Evolutionary conservation across 2,888 invertebrate species (phyloP).

Genomic region (Chorisops tibialis): DNA sequence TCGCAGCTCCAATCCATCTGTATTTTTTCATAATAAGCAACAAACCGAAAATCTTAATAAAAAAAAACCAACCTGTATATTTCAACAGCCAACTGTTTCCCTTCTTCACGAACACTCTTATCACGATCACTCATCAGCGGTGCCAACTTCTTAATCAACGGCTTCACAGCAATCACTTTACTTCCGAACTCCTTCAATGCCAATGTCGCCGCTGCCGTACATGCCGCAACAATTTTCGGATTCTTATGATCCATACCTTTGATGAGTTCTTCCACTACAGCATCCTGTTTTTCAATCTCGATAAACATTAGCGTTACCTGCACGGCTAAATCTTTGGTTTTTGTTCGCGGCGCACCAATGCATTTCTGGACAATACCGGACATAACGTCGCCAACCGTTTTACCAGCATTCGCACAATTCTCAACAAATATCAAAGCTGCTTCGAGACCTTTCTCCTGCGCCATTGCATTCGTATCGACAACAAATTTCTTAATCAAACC

Average conservation of each 20-base stretch:
- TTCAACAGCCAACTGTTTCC: conserved; percentile 86
- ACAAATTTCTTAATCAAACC: conserved; percentile 94
- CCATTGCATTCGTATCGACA: conserved; percentile 87
- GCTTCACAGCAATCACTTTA: conserved; percentile 85
- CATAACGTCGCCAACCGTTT: conserved; percentile 86
- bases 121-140: conserved; percentile 85
- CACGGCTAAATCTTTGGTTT: conserved; percentile 85
- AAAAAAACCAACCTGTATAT: conserved; percentile 66
- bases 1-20: conserved; percentile 80
- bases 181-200: conserved; percentile 87
- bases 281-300: conserved; percentile 92
- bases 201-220: conserved; percentile 69
- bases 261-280: conserved; percentile 82
- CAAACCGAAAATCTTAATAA: conserved; percentile 1
- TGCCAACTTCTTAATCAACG: conserved; percentile 82
- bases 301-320: conserved; percentile 91
- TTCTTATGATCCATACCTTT: conserved; percentile 95
- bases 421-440: conserved; percentile 87
- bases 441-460: conserved; percentile 93
- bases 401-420: conserved; percentile 83
- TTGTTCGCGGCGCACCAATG: conserved; percentile 84
- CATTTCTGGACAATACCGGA: conserved; percentile 86
- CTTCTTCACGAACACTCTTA: conserved; percentile 87
- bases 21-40: neutral
- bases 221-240: conserved; percentile 89